Evolutionary conservation across 2,113 vertebrate genomes (phyloP).

Genomic region (Tenebrosternarchus preto): DNA sequence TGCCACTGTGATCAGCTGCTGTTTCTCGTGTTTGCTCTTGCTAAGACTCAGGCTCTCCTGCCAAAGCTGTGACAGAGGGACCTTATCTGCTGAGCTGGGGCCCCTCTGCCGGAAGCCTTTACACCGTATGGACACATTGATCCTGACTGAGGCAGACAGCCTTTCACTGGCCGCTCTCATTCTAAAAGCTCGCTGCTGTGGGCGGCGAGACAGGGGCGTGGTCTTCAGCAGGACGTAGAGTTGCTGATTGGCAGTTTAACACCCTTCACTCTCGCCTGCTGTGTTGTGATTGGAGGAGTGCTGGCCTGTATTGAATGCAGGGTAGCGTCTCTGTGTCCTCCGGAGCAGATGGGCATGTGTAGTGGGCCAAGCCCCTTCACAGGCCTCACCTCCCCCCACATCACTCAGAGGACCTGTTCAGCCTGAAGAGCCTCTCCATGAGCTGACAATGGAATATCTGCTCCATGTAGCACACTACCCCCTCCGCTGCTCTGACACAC

Average conservation of each 20-base stretch:
- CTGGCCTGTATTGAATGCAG: not conserved
- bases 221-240: not conserved
- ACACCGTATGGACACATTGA: slow-evolving; percentile 14
- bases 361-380: slow-evolving; percentile 33
- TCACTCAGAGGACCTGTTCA: slow-evolving; percentile 42
- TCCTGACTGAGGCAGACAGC: slow-evolving; percentile 17
- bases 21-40: not conserved
- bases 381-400: slow-evolving; percentile 17
- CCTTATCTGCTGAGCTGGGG: not conserved
- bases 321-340: not conserved
- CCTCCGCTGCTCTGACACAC: not conserved
- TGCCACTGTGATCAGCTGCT: not conserved
- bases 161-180: not conserved
- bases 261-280: not conserved
- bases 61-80: not conserved
- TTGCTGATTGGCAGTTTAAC: slow-evolving; percentile 33
- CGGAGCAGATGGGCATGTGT: slow-evolving; percentile 8
- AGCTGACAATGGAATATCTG: slow-evolving; percentile 47
- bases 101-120: slow-evolving; percentile 6
- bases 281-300: slow-evolving; percentile 12
- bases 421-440: slow-evolving; percentile 33
- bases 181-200: not conserved
- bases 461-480: slow-evolving; percentile 27
- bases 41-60: not conserved
- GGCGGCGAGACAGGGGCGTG: not conserved